Percentiles rank a stretch among this genome's conserved stretches.
These are phyloP conservation scores for Chloroclystis v-ata DNA, from an alignment of 2,888 invertebrate genomes.

Conservation along the genomic window DNA sequence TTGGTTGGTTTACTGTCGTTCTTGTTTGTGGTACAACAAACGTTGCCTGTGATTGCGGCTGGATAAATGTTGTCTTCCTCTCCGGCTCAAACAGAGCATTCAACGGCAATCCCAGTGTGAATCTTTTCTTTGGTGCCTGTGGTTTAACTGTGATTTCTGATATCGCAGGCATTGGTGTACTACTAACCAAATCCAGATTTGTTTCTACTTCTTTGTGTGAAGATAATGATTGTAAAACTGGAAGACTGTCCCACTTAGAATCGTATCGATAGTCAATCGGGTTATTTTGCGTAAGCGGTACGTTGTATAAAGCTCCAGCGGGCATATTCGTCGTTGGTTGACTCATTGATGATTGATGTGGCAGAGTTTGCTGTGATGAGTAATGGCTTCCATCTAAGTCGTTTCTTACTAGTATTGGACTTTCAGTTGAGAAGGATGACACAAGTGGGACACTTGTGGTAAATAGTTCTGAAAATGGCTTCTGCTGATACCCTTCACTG, in stretches of 20 bases:
- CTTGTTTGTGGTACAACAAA: slow-evolving; percentile 1
- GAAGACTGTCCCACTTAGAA: too few species aligned
- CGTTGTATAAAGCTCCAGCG: slow-evolving; percentile 14
- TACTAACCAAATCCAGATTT: too few species aligned
- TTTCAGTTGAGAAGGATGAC: slow-evolving; percentile 46
- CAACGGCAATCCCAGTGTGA: slow-evolving; percentile 5
- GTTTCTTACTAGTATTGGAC: slow-evolving; percentile 40
- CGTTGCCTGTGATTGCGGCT: too few species aligned
- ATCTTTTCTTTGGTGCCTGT: slow-evolving; percentile 3
- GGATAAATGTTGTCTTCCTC: too few species aligned
- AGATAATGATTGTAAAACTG: too few species aligned
- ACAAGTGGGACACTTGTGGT: too few species aligned
- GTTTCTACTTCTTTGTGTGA: too few species aligned
- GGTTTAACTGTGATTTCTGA: not conserved
- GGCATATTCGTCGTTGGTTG: slow-evolving; percentile 22
- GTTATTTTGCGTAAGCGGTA: slow-evolving; percentile 1
- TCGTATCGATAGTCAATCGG: too few species aligned
- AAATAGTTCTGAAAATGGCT: slow-evolving; percentile 63
- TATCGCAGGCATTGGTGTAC: not conserved
- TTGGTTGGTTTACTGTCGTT: slow-evolving; percentile 2
- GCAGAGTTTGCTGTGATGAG: slow-evolving; percentile 35
- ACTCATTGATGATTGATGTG: slow-evolving; percentile 10
- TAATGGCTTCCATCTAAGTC: slow-evolving; percentile 23
- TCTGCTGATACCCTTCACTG: slow-evolving; percentile 61
- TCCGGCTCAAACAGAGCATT: slow-evolving; percentile 7